Evolutionary conservation across 2,113 vertebrate genomes (phyloP).

Genomic region (Charadrius vociferus): DNA sequence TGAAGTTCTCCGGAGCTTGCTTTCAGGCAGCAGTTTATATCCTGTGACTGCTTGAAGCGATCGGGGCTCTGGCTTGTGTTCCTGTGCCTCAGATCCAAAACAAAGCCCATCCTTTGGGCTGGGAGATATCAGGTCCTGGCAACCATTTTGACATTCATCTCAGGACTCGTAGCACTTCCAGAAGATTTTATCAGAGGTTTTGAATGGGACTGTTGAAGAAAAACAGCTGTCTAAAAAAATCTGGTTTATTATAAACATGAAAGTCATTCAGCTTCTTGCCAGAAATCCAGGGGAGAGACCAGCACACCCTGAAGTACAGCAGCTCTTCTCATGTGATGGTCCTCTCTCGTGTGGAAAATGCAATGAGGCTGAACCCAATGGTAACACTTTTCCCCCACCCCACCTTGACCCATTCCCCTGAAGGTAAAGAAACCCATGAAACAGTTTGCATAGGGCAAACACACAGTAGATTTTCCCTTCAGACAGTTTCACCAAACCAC

Average conservation of each 20-base stretch:
- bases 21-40: conserved; percentile 50
- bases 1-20: neutral
- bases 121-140: neutral
- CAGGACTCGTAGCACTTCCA: neutral
- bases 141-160: neutral
- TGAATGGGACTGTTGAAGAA: neutral
- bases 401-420: neutral
- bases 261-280: neutral
- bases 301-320: neutral
- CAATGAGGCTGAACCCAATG: neutral
- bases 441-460: neutral
- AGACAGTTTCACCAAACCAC: neutral
- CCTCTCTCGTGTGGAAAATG: neutral
- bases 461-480: neutral
- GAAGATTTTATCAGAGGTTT: conserved; percentile 12
- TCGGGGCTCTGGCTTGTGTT: conserved; percentile 3
- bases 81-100: conserved; percentile 1
- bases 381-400: neutral
- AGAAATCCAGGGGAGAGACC: neutral
- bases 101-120: neutral
- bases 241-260: neutral
- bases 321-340: neutral
- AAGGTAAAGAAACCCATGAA: neutral
- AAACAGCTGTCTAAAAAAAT: neutral
- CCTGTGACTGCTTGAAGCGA: neutral